These are phyloP conservation scores for Beaufortia kweichowensis DNA, from an alignment of 2,113 vertebrate species.

Conservation along the genomic window DNA sequence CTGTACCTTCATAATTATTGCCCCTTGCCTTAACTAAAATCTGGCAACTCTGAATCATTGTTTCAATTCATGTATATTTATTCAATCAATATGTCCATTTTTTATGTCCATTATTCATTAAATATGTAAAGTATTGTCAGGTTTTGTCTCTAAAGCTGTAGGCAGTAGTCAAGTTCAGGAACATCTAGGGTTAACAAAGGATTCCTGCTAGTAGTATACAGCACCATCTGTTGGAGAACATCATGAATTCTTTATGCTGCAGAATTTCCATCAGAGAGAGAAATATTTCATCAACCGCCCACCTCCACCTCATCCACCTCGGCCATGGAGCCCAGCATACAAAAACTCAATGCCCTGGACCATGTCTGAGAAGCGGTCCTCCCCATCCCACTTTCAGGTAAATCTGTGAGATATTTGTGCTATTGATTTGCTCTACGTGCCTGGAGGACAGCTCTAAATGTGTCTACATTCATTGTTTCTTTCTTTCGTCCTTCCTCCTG, in stretches of 20 bases:
- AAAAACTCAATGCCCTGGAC: slow-evolving; percentile 69
- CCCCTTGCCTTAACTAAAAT: too few relatives aligned
- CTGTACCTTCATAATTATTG: too few relatives aligned
- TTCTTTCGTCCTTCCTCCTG: too few relatives aligned
- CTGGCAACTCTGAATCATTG: too few relatives aligned
- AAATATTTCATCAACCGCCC: slow-evolving; percentile 69
- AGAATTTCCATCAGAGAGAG: slow-evolving; percentile 66
- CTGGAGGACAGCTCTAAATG: background rate
- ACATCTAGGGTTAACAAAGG: background rate
- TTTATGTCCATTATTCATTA: background rate
- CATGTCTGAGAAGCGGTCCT: slow-evolving; percentile 75
- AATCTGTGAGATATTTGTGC: background rate
- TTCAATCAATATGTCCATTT: too few relatives aligned
- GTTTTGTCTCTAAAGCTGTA: background rate
- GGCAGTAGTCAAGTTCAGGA: background rate
- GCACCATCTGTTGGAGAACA: slow-evolving; percentile 55
- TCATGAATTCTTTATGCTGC: slow-evolving; percentile 18
- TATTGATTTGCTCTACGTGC: background rate
- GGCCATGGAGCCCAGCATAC: slow-evolving; percentile 76
- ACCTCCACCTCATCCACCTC: slow-evolving; percentile 69
- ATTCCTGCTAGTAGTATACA: slow-evolving; percentile 19
- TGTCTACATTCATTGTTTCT: too few relatives aligned
- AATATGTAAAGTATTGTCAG: background rate
- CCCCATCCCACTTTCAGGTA: slow-evolving; percentile 80
- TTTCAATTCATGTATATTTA: too few relatives aligned